These are phyloP conservation scores for Pseudobourletiella spinata DNA, from an alignment of 1,140 invertebrate genomes.

Conservation along the genomic window DNA sequence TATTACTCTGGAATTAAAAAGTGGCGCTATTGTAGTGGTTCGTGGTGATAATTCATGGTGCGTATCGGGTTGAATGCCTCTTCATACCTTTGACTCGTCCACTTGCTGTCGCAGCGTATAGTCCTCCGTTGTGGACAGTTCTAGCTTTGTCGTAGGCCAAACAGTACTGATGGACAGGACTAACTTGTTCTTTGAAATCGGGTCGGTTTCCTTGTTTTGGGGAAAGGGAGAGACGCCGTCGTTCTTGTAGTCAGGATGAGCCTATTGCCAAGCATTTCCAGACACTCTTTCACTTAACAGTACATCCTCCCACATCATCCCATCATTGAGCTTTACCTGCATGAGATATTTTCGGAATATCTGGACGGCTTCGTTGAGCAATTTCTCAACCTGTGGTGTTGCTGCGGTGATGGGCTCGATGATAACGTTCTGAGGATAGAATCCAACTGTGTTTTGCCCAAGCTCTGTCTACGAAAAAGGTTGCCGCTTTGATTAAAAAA, in stretches of 20 bases:
- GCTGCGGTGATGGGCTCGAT: slow-evolving; percentile 16
- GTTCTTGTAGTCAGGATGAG: slow-evolving; percentile 17
- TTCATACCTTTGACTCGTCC: slow-evolving; percentile 15
- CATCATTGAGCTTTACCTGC: not conserved
- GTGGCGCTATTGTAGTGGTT: not conserved
- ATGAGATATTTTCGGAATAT: slow-evolving; percentile 25
- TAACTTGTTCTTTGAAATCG: slow-evolving; percentile 14
- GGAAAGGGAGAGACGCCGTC: slow-evolving; percentile 3
- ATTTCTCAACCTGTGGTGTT: not conserved
- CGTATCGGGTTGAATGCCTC: not conserved
- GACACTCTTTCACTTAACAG: not conserved
- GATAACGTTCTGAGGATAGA: slow-evolving; percentile 27
- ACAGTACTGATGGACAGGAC: slow-evolving; percentile 19
- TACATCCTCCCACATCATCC: not conserved
- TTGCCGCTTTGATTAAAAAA: too few species aligned
- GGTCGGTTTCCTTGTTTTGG: not conserved
- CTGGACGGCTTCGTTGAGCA: slow-evolving; percentile 6
- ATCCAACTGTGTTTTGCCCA: slow-evolving; percentile 11
- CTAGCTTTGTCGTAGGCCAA: slow-evolving; percentile 40
- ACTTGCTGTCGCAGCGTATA: slow-evolving; percentile 50
- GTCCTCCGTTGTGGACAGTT: slow-evolving; percentile 56
- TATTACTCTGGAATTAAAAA: slow-evolving; percentile 14
- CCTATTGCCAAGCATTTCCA: slow-evolving; percentile 1
- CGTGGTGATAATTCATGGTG: not conserved
- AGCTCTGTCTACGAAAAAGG: slow-evolving; percentile 26